These are phyloP conservation scores for Euglossa dilemma DNA, from an alignment of 1,140 invertebrate species.

Conservation along the genomic window DNA sequence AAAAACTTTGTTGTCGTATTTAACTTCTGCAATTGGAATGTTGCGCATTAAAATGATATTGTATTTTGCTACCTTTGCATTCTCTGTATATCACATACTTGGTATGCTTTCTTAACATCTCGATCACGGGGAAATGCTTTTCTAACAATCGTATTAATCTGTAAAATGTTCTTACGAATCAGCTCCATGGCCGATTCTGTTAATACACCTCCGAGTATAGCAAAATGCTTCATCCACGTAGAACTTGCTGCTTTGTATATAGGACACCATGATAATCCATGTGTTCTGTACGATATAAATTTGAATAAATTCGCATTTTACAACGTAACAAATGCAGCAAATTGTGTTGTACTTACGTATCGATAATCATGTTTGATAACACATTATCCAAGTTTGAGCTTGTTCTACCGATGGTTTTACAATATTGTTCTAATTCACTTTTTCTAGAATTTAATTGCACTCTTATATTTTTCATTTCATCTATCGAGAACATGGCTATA, in stretches of 20 bases:
- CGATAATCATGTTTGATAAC: conserved; percentile 71
- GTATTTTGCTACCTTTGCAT: background rate
- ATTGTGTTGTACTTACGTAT: conserved; percentile 65
- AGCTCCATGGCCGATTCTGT: conserved; percentile 64
- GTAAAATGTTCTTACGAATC: conserved; percentile 55
- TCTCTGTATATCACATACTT: conserved; percentile 50
- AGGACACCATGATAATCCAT: conserved; percentile 83
- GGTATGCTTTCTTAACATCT: conserved; percentile 65
- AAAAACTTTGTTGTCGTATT: conserved; percentile 74
- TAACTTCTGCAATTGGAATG: conserved; percentile 61
- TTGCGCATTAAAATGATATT: background rate
- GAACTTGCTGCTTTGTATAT: conserved; percentile 84
- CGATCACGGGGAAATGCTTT: conserved; percentile 67
- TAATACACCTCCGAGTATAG: conserved; percentile 81
- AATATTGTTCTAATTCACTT: conserved; percentile 41
- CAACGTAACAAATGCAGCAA: background rate
- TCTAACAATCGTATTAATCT: conserved; percentile 76
- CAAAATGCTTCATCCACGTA: conserved; percentile 83
- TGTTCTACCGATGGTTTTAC: conserved; percentile 28
- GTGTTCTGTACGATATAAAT: conserved; percentile 70
- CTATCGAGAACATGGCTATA: background rate
- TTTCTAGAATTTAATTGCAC: conserved; percentile 50
- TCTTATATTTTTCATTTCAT: conserved; percentile 47
- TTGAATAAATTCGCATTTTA: background rate
- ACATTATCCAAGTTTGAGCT: conserved; percentile 41